Conservation (phyloP, 1,140 invertebrate genomes). For the Drosophila virilis region DNA sequence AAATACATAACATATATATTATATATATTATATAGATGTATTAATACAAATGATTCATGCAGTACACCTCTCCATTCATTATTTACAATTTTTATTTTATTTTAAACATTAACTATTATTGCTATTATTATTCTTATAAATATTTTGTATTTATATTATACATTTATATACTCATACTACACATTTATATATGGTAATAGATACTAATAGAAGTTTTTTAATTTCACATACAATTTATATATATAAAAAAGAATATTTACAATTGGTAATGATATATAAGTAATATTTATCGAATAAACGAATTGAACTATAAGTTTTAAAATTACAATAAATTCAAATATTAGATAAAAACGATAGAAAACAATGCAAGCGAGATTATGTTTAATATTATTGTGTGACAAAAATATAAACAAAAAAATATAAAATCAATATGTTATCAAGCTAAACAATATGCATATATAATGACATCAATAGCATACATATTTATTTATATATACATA, state of each 20-base stretch:
- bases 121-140: constrained; percentile 6
- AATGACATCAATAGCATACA: constrained; percentile 50
- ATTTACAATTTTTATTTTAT: not conserved
- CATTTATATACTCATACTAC: constrained; percentile 20
- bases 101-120: not conserved
- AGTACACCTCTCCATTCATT: constrained; percentile 3
- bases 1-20: constrained; percentile 45
- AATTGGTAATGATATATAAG: constrained; percentile 37
- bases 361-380: constrained; percentile 54
- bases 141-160: constrained; percentile 9
- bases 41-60: constrained; percentile 27
- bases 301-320: constrained; percentile 76
- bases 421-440: constrained; percentile 58
- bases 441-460: constrained; percentile 48
- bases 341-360: constrained; percentile 31
- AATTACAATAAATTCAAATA: constrained; percentile 57
- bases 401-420: constrained; percentile 38
- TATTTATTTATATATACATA: constrained; percentile 57
- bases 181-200: constrained; percentile 8
- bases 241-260: not conserved
- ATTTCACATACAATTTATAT: constrained; percentile 21
- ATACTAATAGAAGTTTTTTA: constrained; percentile 31
- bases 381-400: constrained; percentile 60
- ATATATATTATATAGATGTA: constrained; percentile 56
- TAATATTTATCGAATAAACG: constrained; percentile 65